Conservation (phyloP, 2,113 vertebrate genomes). For the Agelaius tricolor region DNA sequence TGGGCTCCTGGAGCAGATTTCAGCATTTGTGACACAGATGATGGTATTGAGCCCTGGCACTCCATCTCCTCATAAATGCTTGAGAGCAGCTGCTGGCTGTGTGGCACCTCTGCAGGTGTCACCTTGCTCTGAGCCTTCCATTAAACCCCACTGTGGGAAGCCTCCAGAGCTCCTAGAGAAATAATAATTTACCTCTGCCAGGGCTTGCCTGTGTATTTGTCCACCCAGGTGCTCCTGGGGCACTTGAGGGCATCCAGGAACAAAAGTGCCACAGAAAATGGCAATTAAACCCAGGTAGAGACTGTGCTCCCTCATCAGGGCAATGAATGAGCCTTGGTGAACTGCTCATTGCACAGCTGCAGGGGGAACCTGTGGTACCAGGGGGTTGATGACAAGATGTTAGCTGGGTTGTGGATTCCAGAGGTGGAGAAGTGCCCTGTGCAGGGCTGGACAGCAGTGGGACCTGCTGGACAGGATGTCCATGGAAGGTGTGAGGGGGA, state of each 20-base stretch:
- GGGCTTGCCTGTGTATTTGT: not conserved
- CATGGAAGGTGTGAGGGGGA: fast-evolving
- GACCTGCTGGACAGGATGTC: not conserved
- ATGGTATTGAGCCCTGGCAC: not conserved
- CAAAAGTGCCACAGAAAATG: not conserved
- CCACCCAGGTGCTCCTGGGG: not conserved
- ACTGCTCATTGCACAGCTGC: not conserved
- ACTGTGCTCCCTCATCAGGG: not conserved
- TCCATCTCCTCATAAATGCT: fast-evolving
- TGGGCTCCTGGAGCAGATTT: not conserved
- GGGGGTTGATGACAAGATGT: not conserved
- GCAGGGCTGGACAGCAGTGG: not conserved
- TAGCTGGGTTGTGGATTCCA: not conserved
- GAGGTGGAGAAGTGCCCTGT: not conserved
- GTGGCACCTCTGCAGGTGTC: not conserved
- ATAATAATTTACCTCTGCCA: not conserved
- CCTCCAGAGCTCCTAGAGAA: not conserved
- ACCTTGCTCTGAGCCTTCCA: not conserved
- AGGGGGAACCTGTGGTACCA: not conserved
- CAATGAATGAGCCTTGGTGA: not conserved
- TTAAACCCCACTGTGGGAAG: not conserved
- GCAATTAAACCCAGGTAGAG: not conserved
- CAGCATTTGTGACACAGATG: not conserved
- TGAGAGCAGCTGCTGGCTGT: not conserved
- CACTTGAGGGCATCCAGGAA: not conserved